phyloP scores from a whole-genome alignment of 1,140 invertebrate genomes.

The Lerema accius region DNA sequence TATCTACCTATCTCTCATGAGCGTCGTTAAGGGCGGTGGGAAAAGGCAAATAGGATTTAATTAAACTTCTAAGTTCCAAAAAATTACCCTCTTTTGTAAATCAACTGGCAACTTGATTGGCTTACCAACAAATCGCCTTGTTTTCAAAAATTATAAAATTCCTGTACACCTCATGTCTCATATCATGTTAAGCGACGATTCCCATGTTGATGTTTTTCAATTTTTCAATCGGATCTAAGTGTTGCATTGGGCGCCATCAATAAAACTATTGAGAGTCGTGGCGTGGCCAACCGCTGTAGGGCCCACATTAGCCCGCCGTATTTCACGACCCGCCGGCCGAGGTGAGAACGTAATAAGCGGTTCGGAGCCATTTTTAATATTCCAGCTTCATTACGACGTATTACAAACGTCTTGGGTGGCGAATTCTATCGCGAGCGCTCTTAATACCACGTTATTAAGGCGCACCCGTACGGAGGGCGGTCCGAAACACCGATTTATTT shows the following conservation, averaged over 20 bases:
- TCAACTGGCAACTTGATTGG: too few species aligned
- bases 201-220: too few species aligned
- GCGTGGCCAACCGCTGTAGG: conserved; percentile 45
- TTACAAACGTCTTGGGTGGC: conserved; percentile 81
- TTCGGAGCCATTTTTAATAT: conserved; percentile 80
- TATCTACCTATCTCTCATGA: too few species aligned
- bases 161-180: too few species aligned
- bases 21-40: too few species aligned
- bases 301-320: conserved; percentile 75
- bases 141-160: too few species aligned
- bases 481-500: conserved; percentile 75
- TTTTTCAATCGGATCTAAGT: conserved; percentile 38
- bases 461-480: conserved; percentile 59
- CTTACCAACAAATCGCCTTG: too few species aligned
- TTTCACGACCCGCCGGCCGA: conserved; percentile 73
- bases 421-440: conserved; percentile 80
- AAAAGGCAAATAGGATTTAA: too few species aligned
- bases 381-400: conserved; percentile 80
- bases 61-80: too few species aligned
- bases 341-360: conserved; percentile 82
- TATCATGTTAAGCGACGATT: too few species aligned
- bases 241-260: conserved; percentile 59
- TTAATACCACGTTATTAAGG: conserved; percentile 77
- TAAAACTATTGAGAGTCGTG: conserved; percentile 55
- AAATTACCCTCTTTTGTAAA: too few species aligned